These are phyloP conservation scores for Diaphora mendica DNA, from an alignment of 2,888 invertebrate species.

Conservation along the genomic window DNA sequence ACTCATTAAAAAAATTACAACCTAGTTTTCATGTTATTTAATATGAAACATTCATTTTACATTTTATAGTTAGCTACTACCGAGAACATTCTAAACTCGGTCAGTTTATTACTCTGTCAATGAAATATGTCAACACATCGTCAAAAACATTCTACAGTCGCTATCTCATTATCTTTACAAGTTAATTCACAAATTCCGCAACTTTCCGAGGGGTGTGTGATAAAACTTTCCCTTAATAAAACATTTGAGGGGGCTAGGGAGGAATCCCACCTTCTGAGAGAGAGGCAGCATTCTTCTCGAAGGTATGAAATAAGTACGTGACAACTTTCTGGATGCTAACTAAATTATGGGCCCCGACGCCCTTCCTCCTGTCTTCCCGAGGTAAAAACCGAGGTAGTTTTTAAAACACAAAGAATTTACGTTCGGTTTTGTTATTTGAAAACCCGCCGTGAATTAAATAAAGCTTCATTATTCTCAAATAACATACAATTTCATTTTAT, in stretches of 20 bases:
- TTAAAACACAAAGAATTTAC: background rate
- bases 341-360: constrained; percentile 57
- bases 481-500: background rate
- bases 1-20: no score
- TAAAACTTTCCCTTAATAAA: constrained; percentile 56
- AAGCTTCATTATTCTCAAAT: background rate
- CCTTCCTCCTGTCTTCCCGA: constrained; percentile 32
- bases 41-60: background rate
- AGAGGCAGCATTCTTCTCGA: constrained; percentile 51
- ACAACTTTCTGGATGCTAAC: constrained; percentile 58
- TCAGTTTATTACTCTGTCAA: background rate
- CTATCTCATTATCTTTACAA: constrained; percentile 49
- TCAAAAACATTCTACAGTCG: constrained; percentile 17
- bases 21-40: no score
- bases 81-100: background rate
- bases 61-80: background rate
- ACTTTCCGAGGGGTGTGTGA: constrained; percentile 49
- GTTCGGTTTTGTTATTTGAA: background rate
- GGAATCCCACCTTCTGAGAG: constrained; percentile 12
- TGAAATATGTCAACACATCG: constrained; percentile 8
- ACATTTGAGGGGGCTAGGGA: constrained; percentile 34
- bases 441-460: background rate
- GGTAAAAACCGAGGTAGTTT: constrained; percentile 26
- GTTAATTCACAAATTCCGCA: constrained; percentile 52
- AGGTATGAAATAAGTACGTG: constrained; percentile 54